Conservation (phyloP, 1,140 invertebrate genomes). For the Vanessa atalanta region DNA sequence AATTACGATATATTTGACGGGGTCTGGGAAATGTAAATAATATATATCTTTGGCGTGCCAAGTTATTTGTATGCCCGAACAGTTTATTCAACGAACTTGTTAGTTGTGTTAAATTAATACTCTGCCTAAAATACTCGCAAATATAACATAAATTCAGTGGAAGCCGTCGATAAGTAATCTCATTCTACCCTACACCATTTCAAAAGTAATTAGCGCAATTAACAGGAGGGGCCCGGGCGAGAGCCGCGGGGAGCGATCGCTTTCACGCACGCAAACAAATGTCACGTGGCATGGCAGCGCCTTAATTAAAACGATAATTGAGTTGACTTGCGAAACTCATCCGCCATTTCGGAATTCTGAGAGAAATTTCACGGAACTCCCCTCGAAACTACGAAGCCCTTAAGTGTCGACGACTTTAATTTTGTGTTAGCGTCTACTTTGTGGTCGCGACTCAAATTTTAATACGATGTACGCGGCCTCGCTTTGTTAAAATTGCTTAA, state of each 20-base stretch:
- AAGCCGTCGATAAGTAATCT: constrained; percentile 76
- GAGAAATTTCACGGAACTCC: constrained; percentile 74
- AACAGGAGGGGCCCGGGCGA: constrained; percentile 59
- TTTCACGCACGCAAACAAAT: constrained; percentile 80
- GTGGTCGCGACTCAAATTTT: constrained; percentile 76
- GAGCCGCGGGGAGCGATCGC: constrained; percentile 58
- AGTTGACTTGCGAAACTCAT: constrained; percentile 79
- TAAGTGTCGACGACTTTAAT: constrained; percentile 80
- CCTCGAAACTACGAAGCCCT: constrained; percentile 74
- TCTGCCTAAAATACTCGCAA: background rate
- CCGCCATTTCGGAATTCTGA: constrained; percentile 77
- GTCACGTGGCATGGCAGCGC: constrained; percentile 76
- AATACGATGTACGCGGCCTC: constrained; percentile 67
- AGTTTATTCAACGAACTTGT: constrained; percentile 5
- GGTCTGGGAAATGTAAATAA: background rate
- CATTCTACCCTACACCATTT: constrained; percentile 68
- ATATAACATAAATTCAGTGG: constrained; percentile 52
- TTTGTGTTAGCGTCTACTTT: constrained; percentile 80
- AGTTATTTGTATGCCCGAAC: background rate
- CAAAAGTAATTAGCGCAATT: constrained; percentile 79
- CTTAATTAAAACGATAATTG: constrained; percentile 81
- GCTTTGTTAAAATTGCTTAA: constrained; percentile 72
- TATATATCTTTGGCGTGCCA: background rate
- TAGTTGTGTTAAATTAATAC: constrained; percentile 3
- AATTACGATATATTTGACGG: too few relatives aligned